Conservation (phyloP, 2,797 vertebrate species). For the Bradypus variegatus region DNA sequence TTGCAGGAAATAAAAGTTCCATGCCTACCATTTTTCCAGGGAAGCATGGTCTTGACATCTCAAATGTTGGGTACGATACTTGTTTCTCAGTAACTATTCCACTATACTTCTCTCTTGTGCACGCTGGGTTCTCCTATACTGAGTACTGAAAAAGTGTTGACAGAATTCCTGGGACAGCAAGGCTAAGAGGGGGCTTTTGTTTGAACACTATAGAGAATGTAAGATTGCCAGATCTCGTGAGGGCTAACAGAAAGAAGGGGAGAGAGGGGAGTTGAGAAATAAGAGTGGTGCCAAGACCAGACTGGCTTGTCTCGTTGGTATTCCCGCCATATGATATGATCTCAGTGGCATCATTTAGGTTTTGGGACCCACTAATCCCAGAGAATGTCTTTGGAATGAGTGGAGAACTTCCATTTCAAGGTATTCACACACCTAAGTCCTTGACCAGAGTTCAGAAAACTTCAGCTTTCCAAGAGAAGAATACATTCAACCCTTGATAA, state of each 20-base stretch:
- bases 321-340: not conserved
- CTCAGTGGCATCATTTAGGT: not conserved
- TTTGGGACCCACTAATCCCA: not conserved
- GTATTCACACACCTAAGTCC: not conserved
- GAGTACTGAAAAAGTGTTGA: not conserved
- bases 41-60: no score
- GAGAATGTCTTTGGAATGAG: not conserved
- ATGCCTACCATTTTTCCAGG: not conserved
- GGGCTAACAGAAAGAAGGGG: not conserved
- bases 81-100: not conserved
- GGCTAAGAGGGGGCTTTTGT: not conserved
- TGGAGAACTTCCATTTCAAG: not conserved
- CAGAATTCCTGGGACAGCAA: not conserved
- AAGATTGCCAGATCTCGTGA: not conserved
- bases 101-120: not conserved
- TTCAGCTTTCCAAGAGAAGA: not conserved
- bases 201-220: not conserved
- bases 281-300: not conserved
- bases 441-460: not conserved
- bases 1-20: constrained; percentile 2
- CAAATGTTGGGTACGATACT: no score
- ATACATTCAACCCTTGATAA: not conserved
- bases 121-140: not conserved
- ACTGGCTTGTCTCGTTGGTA: not conserved
- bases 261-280: not conserved